A percentile compares a stretch with the other conserved stretches of the same genome.
Evolutionary conservation across 2,888 invertebrate species (phyloP).

Genomic region (Drosophila atripex): DNA sequence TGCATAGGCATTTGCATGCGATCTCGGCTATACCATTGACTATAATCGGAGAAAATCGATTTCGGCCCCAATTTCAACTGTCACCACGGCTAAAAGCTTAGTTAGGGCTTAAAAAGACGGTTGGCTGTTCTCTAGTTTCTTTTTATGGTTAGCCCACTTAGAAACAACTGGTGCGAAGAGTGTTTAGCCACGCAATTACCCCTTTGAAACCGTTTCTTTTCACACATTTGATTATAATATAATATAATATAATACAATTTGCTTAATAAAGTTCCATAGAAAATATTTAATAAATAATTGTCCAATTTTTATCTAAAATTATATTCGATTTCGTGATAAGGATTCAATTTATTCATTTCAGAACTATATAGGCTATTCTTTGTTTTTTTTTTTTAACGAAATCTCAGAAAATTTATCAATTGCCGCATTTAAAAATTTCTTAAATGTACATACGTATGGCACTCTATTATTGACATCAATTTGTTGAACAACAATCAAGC

Average conservation of each 20-base stretch:
- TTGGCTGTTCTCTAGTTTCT: constrained; percentile 1
- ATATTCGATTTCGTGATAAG: too few species aligned
- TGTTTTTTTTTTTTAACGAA: not conserved
- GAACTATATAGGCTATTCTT: not conserved
- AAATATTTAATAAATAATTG: too few species aligned
- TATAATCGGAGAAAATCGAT: not conserved
- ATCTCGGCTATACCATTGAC: not conserved
- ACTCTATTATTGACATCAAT: constrained; percentile 48
- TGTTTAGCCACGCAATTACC: not conserved
- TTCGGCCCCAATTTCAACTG: constrained; percentile 1
- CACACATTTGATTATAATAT: not conserved
- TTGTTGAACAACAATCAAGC: constrained; percentile 29
- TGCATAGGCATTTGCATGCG: constrained; percentile 2
- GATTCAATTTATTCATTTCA: too few species aligned
- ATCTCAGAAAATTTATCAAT: constrained; percentile 29
- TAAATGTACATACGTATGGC: constrained; percentile 24
- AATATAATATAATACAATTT: too few species aligned
- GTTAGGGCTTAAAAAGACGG: constrained; percentile 1
- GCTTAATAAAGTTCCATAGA: too few species aligned
- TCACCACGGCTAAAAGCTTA: constrained; percentile 2
- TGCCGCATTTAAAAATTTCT: constrained; percentile 36
- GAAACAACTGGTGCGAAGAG: not conserved
- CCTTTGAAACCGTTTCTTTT: not conserved
- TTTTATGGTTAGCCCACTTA: not conserved
- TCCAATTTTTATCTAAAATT: too few species aligned